phyloP scores from a whole-genome alignment of 2,888 invertebrate genomes.

The Melinaea menophilus region DNA sequence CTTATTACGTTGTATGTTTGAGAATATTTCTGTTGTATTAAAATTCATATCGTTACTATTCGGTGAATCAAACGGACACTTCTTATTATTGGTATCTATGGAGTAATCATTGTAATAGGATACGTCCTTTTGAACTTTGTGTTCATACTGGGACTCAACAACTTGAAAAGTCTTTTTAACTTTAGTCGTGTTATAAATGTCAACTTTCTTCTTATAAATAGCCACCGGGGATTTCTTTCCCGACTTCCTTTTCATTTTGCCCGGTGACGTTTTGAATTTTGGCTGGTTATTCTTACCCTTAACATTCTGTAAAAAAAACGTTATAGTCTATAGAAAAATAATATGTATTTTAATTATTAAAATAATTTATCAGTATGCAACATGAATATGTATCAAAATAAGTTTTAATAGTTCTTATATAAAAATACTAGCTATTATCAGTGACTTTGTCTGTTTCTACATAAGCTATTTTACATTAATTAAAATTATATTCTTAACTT shows the following conservation, averaged over 20 bases:
- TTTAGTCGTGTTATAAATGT: conserved; percentile 54
- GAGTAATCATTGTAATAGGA: conserved; percentile 44
- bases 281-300: conserved; percentile 50
- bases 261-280: conserved; percentile 64
- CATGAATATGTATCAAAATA: background rate
- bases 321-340: background rate
- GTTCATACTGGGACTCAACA: conserved; percentile 47
- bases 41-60: conserved; percentile 55
- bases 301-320: conserved; percentile 51
- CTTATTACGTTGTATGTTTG: conserved; percentile 47
- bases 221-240: conserved; percentile 60
- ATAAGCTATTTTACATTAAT: no score
- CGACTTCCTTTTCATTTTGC: conserved; percentile 62
- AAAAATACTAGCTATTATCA: no score
- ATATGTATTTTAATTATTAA: conserved; percentile 1
- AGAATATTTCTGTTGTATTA: conserved; percentile 66
- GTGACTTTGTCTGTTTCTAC: no score
- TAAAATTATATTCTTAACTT: no score
- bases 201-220: conserved; percentile 59
- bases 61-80: conserved; percentile 64
- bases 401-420: background rate
- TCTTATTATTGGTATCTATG: conserved; percentile 40
- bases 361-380: background rate
- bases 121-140: conserved; percentile 48
- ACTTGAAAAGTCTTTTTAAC: conserved; percentile 50